These are phyloP conservation scores for Sebastiscus albofasciatus DNA, from an alignment of 2,797 vertebrate genomes.

Conservation along the genomic window DNA sequence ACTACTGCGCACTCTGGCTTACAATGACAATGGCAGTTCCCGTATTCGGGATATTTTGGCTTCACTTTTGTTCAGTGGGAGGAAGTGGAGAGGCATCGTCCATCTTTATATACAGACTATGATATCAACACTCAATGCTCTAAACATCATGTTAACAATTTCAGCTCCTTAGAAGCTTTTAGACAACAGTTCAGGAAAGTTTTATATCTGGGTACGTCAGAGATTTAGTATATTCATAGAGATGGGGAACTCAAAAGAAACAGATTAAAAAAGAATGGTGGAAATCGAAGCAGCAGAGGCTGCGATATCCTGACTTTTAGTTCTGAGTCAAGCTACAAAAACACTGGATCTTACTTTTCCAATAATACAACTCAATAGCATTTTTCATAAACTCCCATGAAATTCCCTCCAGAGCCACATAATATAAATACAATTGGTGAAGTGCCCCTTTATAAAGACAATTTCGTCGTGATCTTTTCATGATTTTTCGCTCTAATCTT, in stretches of 20 bases:
- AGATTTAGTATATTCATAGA: neutral
- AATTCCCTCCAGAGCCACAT: neutral
- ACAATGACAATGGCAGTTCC: too few relatives aligned
- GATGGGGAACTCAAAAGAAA: neutral
- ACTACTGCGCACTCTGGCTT: too few relatives aligned
- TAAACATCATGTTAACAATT: neutral
- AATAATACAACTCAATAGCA: neutral
- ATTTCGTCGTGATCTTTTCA: neutral
- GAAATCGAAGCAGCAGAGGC: neutral
- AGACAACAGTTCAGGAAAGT: neutral
- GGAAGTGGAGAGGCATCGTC: too few relatives aligned
- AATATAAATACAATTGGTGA: neutral
- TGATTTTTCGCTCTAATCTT: neutral
- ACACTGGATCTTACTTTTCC: neutral
- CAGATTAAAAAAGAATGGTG: neutral
- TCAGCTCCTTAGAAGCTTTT: neutral
- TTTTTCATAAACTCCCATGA: neutral
- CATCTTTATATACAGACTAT: too few relatives aligned
- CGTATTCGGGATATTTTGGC: too few relatives aligned
- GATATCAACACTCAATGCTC: neutral
- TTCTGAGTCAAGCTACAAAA: neutral
- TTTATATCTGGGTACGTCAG: neutral
- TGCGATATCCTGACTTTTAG: neutral
- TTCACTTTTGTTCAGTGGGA: too few relatives aligned
- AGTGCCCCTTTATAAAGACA: neutral